Percentiles rank a stretch among this genome's conserved stretches.
Evolutionary conservation across 1,140 invertebrate species (phyloP).

Genomic region (Pseudomyrmex flavicornis): DNA sequence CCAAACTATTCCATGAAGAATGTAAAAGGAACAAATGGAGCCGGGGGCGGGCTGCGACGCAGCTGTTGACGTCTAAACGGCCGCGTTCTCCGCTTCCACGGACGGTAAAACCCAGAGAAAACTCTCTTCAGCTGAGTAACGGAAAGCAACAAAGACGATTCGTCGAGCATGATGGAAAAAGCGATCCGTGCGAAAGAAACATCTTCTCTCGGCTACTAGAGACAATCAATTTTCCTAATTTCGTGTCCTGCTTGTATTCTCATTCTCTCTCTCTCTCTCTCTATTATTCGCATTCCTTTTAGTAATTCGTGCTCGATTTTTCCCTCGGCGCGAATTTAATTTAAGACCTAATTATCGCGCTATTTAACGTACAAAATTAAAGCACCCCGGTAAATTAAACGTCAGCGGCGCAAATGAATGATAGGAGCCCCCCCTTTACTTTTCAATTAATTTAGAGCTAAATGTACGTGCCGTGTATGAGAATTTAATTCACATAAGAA

Average conservation of each 20-base stretch:
- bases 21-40: slow-evolving; percentile 81
- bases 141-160: slow-evolving; percentile 21
- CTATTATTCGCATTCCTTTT: slow-evolving; percentile 5
- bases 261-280: background rate
- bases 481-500: slow-evolving; percentile 20
- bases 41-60: slow-evolving; percentile 73
- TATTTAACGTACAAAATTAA: slow-evolving; percentile 59
- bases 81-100: slow-evolving; percentile 61
- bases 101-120: slow-evolving; percentile 44
- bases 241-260: background rate
- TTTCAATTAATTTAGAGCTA: slow-evolving; percentile 45
- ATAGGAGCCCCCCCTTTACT: slow-evolving; percentile 12
- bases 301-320: slow-evolving; percentile 49
- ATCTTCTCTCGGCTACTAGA: background rate
- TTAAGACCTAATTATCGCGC: slow-evolving; percentile 51
- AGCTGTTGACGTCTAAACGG: slow-evolving; percentile 79
- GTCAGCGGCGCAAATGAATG: slow-evolving; percentile 46
- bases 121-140: background rate
- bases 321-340: slow-evolving; percentile 39
- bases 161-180: slow-evolving; percentile 4
- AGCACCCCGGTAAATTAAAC: slow-evolving; percentile 47
- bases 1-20: slow-evolving; percentile 79
- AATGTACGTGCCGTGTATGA: slow-evolving; percentile 8
- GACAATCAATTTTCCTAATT: slow-evolving; percentile 49
- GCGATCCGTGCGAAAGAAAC: slow-evolving; percentile 2